Evolutionary conservation across 2,113 vertebrate genomes (phyloP).

Genomic region (Gymnarchus niloticus): DNA sequence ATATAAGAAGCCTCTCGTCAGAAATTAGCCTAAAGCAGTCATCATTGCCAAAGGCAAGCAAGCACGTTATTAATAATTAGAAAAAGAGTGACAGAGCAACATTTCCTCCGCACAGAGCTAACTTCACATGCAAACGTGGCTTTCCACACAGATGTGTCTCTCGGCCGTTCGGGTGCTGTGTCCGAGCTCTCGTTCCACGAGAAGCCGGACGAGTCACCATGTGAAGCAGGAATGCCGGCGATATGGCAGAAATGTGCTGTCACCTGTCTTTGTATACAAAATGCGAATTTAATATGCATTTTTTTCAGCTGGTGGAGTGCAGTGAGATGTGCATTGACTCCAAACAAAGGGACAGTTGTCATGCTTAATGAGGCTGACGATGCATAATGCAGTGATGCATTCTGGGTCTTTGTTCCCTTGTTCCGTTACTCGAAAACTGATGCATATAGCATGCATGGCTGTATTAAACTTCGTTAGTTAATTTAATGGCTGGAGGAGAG

Average conservation of each 20-base stretch:
- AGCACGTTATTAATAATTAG: not conserved
- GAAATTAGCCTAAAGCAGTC: not conserved
- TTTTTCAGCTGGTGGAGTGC: not conserved
- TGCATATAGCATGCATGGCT: not conserved
- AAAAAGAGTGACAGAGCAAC: not conserved
- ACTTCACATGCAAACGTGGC: not conserved
- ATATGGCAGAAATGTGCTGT: not conserved
- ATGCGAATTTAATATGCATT: not conserved
- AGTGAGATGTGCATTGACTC: not conserved
- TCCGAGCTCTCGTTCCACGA: too few species aligned
- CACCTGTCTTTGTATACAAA: not conserved
- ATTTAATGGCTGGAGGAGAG: not conserved
- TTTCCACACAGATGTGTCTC: not conserved
- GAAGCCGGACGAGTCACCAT: not conserved
- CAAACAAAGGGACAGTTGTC: not conserved
- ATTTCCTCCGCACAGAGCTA: not conserved
- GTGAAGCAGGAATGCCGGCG: not conserved
- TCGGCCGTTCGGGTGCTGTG: too few species aligned
- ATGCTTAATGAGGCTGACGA: not conserved
- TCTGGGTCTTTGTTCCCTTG: not conserved
- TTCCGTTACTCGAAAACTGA: not conserved
- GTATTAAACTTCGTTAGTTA: not conserved
- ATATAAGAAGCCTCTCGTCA: not conserved
- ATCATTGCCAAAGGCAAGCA: not conserved
- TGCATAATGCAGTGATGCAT: constrained; percentile 10